Evolutionary conservation across 2,797 vertebrate species (phyloP), one percentile per base, ranked within the genome.

Genomic region (Pteropus rufus): DNA sequence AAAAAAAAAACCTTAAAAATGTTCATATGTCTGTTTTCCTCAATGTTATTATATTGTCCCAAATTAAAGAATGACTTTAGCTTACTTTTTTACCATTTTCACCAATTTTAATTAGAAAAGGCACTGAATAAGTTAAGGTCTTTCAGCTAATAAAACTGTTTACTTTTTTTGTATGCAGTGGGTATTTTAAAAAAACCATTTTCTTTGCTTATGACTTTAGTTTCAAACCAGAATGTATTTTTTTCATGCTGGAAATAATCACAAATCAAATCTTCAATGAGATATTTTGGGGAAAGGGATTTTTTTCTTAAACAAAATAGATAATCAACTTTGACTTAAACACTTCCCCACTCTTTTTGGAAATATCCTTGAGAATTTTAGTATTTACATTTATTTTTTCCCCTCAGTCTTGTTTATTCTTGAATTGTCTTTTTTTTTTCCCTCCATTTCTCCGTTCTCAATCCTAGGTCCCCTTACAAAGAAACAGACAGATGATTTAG

Each of bases 401-500:
- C 99, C 98, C 99, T 98, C 99, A 99, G 97, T 99, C 99, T 98
- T 99, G 99, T 99, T 98, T 99, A 99, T 99, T 99, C 99, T 99
- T 99, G 99, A 99, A 99, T 99, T 99, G 98, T 99, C 99, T 99
- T 99, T 99, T 98, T 98, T 99, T 99, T 99, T 99, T 98, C 29
- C 99, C 99, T 99, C 99, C 99, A 99, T 99, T 99, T 99, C 99
- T 99, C 98, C 99, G 95, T 99, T 99, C 99, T 99, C 99, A 99
- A 99, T 99, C 99, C 99, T 99, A 99, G 99, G 99, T 99, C 99
- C 99, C 99, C 99, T 99, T 99, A 99, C 99, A 99, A 99, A 99
- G 99, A 99, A 99, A 99, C 99, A 99, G 99, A 99, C 99, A 99
- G 99, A 99, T 99, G 99, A 99, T 99, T 99, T 99, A 99, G 99